phyloP scores from a whole-genome alignment of 2,797 vertebrate genomes.

The Uromys caudimaculatus region DNA sequence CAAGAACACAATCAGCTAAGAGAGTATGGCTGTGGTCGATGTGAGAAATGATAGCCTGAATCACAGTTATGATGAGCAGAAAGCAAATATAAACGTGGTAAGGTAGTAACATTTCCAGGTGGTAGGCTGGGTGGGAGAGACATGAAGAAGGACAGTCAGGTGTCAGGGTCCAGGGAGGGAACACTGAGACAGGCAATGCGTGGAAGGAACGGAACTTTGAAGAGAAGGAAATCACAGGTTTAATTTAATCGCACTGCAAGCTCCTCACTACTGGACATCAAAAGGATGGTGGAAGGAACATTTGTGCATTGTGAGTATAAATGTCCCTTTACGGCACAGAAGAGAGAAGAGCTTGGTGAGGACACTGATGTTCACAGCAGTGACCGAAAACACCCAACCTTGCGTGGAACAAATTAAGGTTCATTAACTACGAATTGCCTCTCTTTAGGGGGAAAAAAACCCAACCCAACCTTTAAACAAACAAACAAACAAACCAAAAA shows the following conservation, averaged over 20 bases:
- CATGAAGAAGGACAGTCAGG: background rate
- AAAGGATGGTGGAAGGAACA: background rate
- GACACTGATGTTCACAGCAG: slow-evolving; percentile 6
- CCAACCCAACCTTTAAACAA: background rate
- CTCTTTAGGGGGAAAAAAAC: background rate
- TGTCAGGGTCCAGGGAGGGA: background rate
- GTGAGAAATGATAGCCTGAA: background rate
- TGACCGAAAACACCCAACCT: background rate
- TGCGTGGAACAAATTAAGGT: slow-evolving; percentile 10
- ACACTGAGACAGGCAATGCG: background rate
- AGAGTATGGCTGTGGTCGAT: slow-evolving; percentile 3
- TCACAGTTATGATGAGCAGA: background rate
- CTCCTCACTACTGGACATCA: background rate
- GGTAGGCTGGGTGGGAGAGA: background rate
- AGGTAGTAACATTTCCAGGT: background rate
- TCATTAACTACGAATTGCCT: background rate
- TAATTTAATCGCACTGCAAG: background rate
- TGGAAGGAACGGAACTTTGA: background rate
- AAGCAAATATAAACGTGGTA: background rate
- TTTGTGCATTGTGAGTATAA: background rate
- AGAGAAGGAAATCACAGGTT: background rate
- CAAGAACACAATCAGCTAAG: background rate
- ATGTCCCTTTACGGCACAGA: background rate
- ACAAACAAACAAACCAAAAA: background rate
- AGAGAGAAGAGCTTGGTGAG: background rate